Conservation (phyloP, 2,113 vertebrate genomes). For the Microcebus jonahi region DNA sequence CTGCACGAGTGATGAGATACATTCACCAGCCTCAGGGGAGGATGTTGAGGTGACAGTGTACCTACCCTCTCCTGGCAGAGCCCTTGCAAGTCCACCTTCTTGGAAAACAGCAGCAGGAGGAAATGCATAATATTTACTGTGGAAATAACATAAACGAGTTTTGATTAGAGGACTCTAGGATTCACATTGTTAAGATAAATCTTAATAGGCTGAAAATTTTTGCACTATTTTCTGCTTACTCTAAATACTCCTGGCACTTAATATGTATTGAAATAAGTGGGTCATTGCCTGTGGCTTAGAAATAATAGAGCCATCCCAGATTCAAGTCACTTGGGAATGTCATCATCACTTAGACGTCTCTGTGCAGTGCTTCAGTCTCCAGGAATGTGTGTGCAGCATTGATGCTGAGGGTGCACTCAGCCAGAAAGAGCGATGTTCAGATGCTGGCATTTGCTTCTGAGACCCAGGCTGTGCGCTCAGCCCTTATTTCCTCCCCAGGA, state of each 20-base stretch:
- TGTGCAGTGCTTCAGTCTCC: rapidly evolving
- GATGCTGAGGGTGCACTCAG: rapidly evolving
- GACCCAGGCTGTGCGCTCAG: not conserved
- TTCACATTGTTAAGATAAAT: not conserved
- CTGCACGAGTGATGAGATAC: not conserved
- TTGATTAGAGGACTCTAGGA: not conserved
- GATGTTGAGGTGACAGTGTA: rapidly evolving
- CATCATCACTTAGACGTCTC: rapidly evolving
- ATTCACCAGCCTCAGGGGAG: not conserved
- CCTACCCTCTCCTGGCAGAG: not conserved
- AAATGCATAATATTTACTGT: not conserved
- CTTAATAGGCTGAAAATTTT: not conserved
- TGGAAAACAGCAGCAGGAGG: not conserved
- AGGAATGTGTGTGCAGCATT: rapidly evolving
- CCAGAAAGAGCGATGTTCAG: not conserved
- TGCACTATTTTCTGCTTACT: not conserved
- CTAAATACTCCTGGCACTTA: not conserved
- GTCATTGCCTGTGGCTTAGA: not conserved
- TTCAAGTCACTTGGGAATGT: rapidly evolving
- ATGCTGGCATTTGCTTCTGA: not conserved
- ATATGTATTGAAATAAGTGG: not conserved
- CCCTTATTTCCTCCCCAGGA: not conserved
- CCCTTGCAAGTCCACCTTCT: too few species aligned
- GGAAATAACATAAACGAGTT: not conserved
- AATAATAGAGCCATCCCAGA: not conserved